A percentile compares a stretch with the other conserved stretches of the same genome.
Evolutionary conservation across 1,140 invertebrate genomes (phyloP).

Genomic region (Cherax destructor): DNA sequence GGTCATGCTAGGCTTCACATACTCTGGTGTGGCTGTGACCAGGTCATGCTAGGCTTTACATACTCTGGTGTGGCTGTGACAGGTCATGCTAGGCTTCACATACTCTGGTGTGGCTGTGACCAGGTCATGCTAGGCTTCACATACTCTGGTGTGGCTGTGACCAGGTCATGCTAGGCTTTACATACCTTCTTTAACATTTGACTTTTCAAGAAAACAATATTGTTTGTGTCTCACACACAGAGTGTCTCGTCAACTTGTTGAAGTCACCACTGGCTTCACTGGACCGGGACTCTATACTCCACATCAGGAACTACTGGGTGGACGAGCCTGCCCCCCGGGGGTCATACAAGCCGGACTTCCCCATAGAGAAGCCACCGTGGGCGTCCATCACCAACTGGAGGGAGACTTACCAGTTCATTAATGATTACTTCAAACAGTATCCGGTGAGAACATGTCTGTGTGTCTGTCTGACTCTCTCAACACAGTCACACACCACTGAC

Average conservation of each 20-base stretch:
- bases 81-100: no score
- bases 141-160: no score
- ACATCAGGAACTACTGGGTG: slow-evolving; percentile 51
- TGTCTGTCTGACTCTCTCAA: neutral
- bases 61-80: no score
- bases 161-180: no score
- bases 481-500: neutral
- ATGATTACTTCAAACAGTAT: slow-evolving; percentile 58
- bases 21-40: no score
- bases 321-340: slow-evolving; percentile 48
- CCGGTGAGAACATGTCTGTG: slow-evolving; percentile 14
- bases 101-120: no score
- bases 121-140: no score
- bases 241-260: slow-evolving; percentile 5
- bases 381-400: slow-evolving; percentile 36
- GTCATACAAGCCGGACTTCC: slow-evolving; percentile 37
- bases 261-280: neutral
- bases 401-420: slow-evolving; percentile 50
- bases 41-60: no score
- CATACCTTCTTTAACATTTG: no score
- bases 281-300: slow-evolving; percentile 28
- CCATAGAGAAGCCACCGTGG: slow-evolving; percentile 58
- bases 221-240: no score
- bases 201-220: no score
- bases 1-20: no score